Conservation (phyloP, 2,113 vertebrate species). For the Heliornis fulica region DNA sequence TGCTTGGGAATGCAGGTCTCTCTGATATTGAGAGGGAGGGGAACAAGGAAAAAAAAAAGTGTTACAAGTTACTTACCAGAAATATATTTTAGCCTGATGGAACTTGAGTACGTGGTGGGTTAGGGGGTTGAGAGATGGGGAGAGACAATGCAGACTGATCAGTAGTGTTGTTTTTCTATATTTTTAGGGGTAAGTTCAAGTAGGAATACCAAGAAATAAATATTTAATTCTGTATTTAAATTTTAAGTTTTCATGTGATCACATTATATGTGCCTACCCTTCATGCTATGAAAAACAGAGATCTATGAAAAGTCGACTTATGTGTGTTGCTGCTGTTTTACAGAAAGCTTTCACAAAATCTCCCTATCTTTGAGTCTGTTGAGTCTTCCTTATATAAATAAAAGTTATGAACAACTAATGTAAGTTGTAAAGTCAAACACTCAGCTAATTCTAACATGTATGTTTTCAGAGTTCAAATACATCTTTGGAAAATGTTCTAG, state of each 20-base stretch:
- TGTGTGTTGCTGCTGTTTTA: neutral
- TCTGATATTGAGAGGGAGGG: neutral
- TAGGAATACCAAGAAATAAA: neutral
- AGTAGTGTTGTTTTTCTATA: neutral
- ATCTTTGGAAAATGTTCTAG: neutral
- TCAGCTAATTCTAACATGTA: neutral
- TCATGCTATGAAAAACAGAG: neutral
- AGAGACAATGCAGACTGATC: neutral
- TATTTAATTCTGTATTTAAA: neutral
- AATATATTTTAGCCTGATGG: neutral
- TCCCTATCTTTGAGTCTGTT: neutral
- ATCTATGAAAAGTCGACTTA: neutral
- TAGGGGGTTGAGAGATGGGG: neutral
- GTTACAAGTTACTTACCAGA: neutral
- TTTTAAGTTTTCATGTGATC: neutral
- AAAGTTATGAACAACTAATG: neutral
- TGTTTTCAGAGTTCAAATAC: neutral
- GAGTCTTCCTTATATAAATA: neutral
- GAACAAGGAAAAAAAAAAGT: neutral
- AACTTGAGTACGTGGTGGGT: neutral
- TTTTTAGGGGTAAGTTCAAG: neutral
- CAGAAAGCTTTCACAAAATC: neutral
- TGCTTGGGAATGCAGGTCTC: neutral
- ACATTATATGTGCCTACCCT: neutral
- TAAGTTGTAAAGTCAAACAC: neutral